Percentiles rank a stretch among this genome's conserved stretches.
These are phyloP conservation scores for Callyntrura sp. DNA, from an alignment of 2,888 invertebrate species.

Conservation along the genomic window DNA sequence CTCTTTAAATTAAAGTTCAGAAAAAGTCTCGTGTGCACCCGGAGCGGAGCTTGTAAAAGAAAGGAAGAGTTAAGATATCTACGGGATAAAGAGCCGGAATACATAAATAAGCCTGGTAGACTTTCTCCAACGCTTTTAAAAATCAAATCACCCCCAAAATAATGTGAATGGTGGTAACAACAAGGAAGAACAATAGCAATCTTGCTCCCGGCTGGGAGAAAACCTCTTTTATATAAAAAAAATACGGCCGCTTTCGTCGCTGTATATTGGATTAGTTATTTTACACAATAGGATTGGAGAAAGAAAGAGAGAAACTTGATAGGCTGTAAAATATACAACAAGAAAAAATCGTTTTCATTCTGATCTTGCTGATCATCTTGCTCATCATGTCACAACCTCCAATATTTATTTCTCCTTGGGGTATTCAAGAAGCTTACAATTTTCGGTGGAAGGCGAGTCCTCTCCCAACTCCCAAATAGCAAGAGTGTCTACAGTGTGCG, in stretches of 20 bases:
- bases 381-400: constrained; percentile 41
- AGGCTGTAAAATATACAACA: background rate
- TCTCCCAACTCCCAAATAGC: background rate
- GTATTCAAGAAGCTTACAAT: constrained; percentile 16
- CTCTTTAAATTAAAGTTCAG: constrained; percentile 31
- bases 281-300: background rate
- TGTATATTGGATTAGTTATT: constrained; percentile 7
- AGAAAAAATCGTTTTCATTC: constrained; percentile 4
- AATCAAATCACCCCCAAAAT: constrained; percentile 18
- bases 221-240: too few species aligned
- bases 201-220: too few species aligned
- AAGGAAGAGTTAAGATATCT: too few species aligned
- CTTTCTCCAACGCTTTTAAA: background rate
- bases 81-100: too few species aligned
- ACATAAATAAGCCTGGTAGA: background rate
- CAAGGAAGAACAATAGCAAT: too few species aligned
- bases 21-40: background rate
- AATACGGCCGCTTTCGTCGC: background rate
- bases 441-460: background rate
- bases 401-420: constrained; percentile 38
- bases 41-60: too few species aligned
- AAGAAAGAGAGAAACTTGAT: too few species aligned
- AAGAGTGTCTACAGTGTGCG: too few species aligned
- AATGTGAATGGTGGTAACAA: too few species aligned
- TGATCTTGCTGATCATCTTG: background rate